Evolutionary conservation across 2,113 vertebrate genomes (phyloP).

Genomic region (Numida meleagris): DNA sequence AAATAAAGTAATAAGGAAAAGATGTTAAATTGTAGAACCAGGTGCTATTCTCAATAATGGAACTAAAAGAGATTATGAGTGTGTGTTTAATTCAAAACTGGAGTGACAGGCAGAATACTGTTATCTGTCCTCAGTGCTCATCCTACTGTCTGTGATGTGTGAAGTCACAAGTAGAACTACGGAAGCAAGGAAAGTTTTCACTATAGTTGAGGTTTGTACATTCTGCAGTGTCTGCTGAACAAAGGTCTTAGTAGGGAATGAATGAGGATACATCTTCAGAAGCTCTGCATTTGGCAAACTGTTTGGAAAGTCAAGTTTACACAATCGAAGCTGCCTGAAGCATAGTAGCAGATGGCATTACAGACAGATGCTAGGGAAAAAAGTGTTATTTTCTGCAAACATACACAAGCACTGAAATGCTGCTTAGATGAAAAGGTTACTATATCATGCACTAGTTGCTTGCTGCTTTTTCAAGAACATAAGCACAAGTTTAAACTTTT

Average conservation of each 20-base stretch:
- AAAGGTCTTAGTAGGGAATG: neutral
- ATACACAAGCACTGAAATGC: slow-evolving; percentile 25
- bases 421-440: slow-evolving; percentile 24
- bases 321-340: slow-evolving; percentile 45
- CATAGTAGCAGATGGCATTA: slow-evolving; percentile 52
- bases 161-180: neutral
- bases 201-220: neutral
- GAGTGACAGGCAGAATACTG: neutral
- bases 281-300: slow-evolving; percentile 16
- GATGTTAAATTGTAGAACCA: neutral
- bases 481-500: neutral
- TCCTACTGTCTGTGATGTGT: neutral
- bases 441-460: neutral
- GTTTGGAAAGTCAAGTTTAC: slow-evolving; percentile 32
- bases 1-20: neutral
- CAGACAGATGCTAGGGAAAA: slow-evolving; percentile 37
- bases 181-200: neutral
- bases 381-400: slow-evolving; percentile 56
- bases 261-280: slow-evolving; percentile 25
- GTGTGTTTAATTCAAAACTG: neutral
- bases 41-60: neutral
- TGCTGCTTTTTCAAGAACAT: neutral
- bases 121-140: neutral
- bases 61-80: neutral
- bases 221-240: neutral